Evolutionary conservation across 2,888 invertebrate genomes (phyloP).

Genomic region (Caenorhabditis sp.): DNA sequence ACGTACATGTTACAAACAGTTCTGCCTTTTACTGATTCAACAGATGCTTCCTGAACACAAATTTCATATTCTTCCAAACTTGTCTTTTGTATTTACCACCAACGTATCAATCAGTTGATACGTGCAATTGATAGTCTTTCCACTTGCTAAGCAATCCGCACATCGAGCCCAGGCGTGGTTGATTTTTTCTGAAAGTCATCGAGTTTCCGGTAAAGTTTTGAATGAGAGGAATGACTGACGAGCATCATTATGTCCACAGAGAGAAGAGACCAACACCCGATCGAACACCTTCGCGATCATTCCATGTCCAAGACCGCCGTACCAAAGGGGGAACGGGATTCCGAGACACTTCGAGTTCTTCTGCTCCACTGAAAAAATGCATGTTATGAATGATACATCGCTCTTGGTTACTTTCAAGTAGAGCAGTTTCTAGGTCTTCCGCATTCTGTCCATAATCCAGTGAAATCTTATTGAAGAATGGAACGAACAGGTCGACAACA

Average conservation of each 20-base stretch:
- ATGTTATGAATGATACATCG: no score
- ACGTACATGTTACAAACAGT: background rate
- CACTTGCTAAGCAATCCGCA: constrained; percentile 7
- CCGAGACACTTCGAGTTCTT: background rate
- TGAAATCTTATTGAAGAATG: background rate
- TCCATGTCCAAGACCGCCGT: background rate
- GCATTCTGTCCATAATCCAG: background rate
- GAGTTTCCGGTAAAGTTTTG: background rate
- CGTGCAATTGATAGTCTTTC: background rate
- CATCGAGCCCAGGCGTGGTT: constrained; percentile 33
- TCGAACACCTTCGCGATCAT: background rate
- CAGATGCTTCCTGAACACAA: background rate
- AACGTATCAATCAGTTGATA: background rate
- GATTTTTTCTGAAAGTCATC: constrained; percentile 20
- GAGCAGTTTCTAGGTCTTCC: background rate
- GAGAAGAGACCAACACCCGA: background rate
- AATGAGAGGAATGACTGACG: background rate
- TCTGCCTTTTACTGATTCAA: background rate
- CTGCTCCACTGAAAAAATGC: background rate
- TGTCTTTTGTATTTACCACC: background rate
- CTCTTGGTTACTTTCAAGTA: no score
- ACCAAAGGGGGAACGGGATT: background rate
- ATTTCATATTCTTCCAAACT: no score
- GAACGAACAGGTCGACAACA: background rate
- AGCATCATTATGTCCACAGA: background rate